Conservation (phyloP, 2,797 vertebrate species). For the Gephyroberyx darwinii region DNA sequence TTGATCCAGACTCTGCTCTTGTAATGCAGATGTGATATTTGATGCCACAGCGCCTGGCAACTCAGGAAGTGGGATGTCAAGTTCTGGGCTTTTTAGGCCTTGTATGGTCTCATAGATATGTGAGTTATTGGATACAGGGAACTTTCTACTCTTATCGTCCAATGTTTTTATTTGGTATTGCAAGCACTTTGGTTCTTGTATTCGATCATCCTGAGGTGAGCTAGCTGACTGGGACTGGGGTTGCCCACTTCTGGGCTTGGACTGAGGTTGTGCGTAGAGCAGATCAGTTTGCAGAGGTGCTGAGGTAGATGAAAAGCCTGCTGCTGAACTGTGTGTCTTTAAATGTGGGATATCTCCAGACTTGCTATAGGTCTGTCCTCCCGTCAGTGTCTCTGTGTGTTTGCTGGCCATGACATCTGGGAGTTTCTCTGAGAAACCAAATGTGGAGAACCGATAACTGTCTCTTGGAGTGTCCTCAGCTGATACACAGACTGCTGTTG, state of each 20-base stretch:
- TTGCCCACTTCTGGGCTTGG: slow-evolving; percentile 14
- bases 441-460: slow-evolving; percentile 63
- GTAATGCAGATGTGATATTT: neutral
- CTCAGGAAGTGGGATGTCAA: slow-evolving; percentile 11
- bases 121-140: slow-evolving; percentile 45
- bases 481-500: neutral
- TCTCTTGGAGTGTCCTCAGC: slow-evolving; percentile 29
- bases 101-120: slow-evolving; percentile 56
- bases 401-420: slow-evolving; percentile 28
- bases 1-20: neutral
- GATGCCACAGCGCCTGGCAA: neutral
- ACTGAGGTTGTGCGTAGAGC: slow-evolving; percentile 14
- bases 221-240: neutral
- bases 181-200: neutral
- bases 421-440: slow-evolving; percentile 57
- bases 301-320: slow-evolving; percentile 2
- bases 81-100: slow-evolving; percentile 27
- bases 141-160: slow-evolving; percentile 18
- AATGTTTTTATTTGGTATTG: neutral
- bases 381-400: neutral
- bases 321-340: slow-evolving; percentile 15
- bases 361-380: neutral
- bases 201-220: neutral
- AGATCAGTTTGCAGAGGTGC: neutral
- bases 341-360: neutral